Conservation (phyloP, 1,140 invertebrate species). For the Bombus waltoni region DNA sequence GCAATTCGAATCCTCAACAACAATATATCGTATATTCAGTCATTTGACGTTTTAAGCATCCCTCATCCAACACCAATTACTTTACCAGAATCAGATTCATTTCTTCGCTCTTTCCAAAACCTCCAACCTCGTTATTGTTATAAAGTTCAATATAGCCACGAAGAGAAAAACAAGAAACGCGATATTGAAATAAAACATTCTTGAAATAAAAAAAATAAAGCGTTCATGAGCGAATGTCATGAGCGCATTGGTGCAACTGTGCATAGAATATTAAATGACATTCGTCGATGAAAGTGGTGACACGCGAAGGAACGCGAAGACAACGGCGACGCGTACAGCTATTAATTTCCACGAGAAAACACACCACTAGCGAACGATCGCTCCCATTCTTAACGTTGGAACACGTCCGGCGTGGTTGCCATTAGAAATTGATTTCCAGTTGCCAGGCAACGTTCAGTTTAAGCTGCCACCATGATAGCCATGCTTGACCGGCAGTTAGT, state of each 20-base stretch:
- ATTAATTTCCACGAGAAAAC: slow-evolving; percentile 29
- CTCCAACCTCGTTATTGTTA: no score
- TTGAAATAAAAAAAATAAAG: background rate
- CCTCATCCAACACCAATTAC: no score
- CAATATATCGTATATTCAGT: no score
- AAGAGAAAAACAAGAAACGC: no score
- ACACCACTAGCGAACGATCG: slow-evolving; percentile 38
- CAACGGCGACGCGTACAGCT: background rate
- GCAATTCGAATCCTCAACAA: no score
- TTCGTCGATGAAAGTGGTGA: background rate
- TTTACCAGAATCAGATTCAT: no score
- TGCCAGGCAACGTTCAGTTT: slow-evolving; percentile 72
- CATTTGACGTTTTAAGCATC: no score
- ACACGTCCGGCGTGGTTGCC: slow-evolving; percentile 50
- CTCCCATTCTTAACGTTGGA: slow-evolving; percentile 52
- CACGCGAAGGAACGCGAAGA: slow-evolving; percentile 1
- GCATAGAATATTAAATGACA: slow-evolving; percentile 22
- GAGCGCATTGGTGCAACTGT: background rate
- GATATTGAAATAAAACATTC: background rate
- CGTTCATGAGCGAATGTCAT: background rate
- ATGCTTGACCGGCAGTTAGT: slow-evolving; percentile 70
- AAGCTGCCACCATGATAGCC: slow-evolving; percentile 68
- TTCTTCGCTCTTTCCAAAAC: no score
- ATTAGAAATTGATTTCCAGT: slow-evolving; percentile 75
- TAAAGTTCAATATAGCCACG: no score